These are phyloP conservation scores for Poecilus cupreus DNA, from an alignment of 2,888 invertebrate species.

Conservation along the genomic window DNA sequence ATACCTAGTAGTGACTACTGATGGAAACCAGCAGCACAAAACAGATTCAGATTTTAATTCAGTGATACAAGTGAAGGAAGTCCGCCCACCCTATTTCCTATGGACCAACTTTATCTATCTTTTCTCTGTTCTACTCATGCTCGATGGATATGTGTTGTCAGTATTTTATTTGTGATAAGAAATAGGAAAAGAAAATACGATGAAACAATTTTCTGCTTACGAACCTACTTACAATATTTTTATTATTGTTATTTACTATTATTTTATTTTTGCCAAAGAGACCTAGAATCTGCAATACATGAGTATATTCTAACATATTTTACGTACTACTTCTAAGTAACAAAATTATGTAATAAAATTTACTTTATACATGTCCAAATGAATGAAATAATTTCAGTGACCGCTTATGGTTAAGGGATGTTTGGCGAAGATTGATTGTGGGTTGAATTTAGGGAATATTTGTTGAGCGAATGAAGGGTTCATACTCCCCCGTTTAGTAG, in stretches of 20 bases:
- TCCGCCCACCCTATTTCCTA: conserved; percentile 55
- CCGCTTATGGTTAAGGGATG: too few species aligned
- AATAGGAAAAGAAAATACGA: not conserved
- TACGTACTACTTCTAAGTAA: not conserved
- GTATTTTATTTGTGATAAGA: not conserved
- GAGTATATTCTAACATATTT: too few species aligned
- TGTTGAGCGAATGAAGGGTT: not conserved
- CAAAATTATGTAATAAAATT: not conserved
- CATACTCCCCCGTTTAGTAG: not conserved
- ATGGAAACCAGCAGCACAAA: not conserved
- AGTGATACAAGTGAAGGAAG: conserved; percentile 50
- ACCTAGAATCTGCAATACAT: too few species aligned
- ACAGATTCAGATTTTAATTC: conserved; percentile 21
- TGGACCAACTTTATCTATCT: conserved; percentile 42
- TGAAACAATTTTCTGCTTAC: not conserved
- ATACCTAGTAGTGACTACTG: not conserved
- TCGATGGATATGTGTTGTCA: not conserved
- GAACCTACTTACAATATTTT: too few species aligned
- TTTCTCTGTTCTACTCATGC: not conserved
- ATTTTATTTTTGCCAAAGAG: too few species aligned
- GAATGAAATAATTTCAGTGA: too few species aligned
- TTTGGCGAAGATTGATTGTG: too few species aligned
- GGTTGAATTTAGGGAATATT: too few species aligned
- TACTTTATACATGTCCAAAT: too few species aligned
- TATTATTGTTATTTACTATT: too few species aligned